These are phyloP conservation scores for Rhabdornis inornatus DNA, from an alignment of 2,113 vertebrate species.

Conservation along the genomic window DNA sequence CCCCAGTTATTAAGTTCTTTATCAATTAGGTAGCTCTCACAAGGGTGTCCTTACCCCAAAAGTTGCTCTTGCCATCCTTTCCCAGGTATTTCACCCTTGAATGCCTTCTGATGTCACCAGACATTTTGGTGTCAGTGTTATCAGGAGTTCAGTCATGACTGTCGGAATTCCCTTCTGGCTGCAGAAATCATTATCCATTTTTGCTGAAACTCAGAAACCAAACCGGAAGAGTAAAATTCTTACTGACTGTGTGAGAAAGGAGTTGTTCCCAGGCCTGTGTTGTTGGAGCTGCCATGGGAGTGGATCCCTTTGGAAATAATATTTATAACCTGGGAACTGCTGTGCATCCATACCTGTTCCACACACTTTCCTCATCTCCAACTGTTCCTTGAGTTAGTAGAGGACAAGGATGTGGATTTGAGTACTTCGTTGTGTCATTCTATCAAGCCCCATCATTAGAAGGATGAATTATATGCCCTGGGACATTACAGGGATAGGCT, in stretches of 20 bases:
- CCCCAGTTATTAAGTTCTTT: background rate
- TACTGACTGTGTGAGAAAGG: background rate
- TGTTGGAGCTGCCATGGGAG: background rate
- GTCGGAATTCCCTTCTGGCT: background rate
- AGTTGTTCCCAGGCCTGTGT: background rate
- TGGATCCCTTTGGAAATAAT: background rate
- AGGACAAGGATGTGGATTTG: background rate
- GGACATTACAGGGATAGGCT: background rate
- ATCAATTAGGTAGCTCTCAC: background rate
- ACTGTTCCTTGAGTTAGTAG: background rate
- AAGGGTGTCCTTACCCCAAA: background rate
- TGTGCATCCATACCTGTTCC: background rate
- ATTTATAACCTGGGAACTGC: background rate
- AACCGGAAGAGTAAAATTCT: background rate
- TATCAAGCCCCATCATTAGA: fast-evolving
- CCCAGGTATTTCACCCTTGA: background rate
- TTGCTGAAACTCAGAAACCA: background rate
- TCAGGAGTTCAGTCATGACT: background rate
- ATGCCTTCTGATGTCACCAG: background rate
- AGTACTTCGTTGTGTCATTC: background rate
- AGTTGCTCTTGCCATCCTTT: background rate
- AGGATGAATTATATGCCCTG: background rate
- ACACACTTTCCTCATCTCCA: background rate
- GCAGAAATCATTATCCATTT: background rate
- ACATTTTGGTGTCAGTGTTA: background rate